Base-by-base conservation (phyloP, 1,140 invertebrate genomes). In the Coenobita brevimanus region DNA sequence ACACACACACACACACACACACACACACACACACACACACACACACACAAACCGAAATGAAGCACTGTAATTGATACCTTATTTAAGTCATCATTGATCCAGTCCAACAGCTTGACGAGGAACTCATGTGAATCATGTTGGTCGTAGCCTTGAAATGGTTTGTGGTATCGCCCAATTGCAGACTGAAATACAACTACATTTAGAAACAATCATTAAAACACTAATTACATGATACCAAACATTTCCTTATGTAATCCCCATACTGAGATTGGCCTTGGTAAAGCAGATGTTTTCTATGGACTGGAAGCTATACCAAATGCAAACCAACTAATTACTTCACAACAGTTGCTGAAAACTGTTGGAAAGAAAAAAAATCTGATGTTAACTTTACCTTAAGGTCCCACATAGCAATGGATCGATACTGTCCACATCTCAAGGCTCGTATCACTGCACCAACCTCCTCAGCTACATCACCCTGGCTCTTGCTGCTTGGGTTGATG, bases 121-220 rank as follows among this genome's bases (percentile, higher is more conserved):
- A 99, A 98, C 92, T 99, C 98, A 92, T 99, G 97, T 0, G 97
- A 97, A 92, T 99, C 98, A 92, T 99, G 98, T 91, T 99, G 98
- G 85, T 97, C 95, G 90, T 94, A 94, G 38, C 95, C 96, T 80
- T 95, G 95, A 93, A 98, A 99, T 90, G 95, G 95, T 76, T 95
- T 93, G 91, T 96, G 94, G 90, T 95, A 95, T 86, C 95, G 95
- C 15, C 96, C 96, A 64, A 97, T 94, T 21, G 95, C 94, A 89
- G 94, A 94, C 95, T 96, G 91, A 24, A 89, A 81, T 50, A 62
- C 24, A 75, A 67, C 38, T 62, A 24, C 36, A 57, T 30, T 57
- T n/a, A n/a, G 38, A 10, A n/a, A 41, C 46, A 80, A 54, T 62
- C 73, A 75, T 84, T 67, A 10, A 69, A 17, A 10, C 10, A 30